Evolutionary conservation across 2,797 vertebrate species (phyloP), one percentile per base, ranked within the genome.

Genomic region (Sebastolobus alascanus): DNA sequence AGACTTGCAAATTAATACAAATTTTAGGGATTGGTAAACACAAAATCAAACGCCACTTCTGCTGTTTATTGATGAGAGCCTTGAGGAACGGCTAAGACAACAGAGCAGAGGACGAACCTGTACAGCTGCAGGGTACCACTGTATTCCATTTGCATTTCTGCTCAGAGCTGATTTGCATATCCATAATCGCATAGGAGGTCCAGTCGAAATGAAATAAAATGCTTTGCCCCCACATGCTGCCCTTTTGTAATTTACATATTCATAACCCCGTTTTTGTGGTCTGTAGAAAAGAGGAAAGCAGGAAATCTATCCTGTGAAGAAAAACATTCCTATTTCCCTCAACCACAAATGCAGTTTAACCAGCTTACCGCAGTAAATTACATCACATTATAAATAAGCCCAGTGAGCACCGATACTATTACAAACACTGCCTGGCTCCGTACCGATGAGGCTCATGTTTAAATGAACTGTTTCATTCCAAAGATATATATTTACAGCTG

Each of bases 201-300:
- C 6, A 35, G 81, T 80, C 84, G 61, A 88, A 90, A 87, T 72
- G 14, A 80, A 87, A 87, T 86, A 43, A 87, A 91, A 89, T 69
- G 71, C 66, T 75, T 82, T 80, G 31, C 66, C 69, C 81, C 37
- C 65, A 71, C 65, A 81, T 0, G 29, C 65, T 69, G 27, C 63
- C 61, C 71, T 72, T 75, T 73, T 55, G 18, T 43, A 56, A 85
- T 90, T 80, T 82, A 77, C 78, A 89, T 91, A 90, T 84, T 90
- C 60, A 88, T 87, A 68, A 80, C 5, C 64, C 8, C 5, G 12
- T 68, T 84, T 72, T 46, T 83, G 33, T 65, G 46, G 58, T 68
- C 29, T 78, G 54, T 59, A 66, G 31, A 77, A 54, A 74, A 55
- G 18, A 68, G 12, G 2, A 27, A 37, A 77, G 73, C 66, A 50